Evolutionary conservation across 1,140 invertebrate genomes (phyloP).

Genomic region (Atta texana): DNA sequence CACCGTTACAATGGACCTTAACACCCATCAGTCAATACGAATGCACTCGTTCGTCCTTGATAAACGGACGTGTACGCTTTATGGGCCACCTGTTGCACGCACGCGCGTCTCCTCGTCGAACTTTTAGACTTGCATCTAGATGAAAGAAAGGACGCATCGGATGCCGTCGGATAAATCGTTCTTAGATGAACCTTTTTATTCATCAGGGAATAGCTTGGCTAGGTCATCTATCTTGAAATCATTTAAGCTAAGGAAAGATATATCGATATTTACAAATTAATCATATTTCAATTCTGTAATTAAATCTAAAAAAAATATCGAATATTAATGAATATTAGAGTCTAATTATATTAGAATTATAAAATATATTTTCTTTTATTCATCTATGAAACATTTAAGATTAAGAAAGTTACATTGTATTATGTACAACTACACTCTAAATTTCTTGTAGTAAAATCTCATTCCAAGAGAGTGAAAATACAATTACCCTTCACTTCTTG

Average conservation of each 20-base stretch:
- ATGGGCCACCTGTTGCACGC: slow-evolving; percentile 82
- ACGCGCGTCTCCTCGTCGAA: slow-evolving; percentile 79
- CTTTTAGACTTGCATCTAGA: slow-evolving; percentile 79
- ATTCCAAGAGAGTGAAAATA: no score
- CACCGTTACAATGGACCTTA: slow-evolving; percentile 76
- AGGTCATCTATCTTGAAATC: slow-evolving; percentile 34
- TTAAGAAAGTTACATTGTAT: background rate
- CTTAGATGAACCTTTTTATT: slow-evolving; percentile 59
- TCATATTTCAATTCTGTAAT: background rate
- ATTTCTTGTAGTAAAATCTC: no score
- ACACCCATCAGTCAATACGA: slow-evolving; percentile 82
- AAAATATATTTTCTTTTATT: background rate
- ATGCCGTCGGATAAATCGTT: slow-evolving; percentile 52
- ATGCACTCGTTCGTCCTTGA: slow-evolving; percentile 83
- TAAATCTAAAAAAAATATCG: background rate
- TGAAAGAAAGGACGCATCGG: slow-evolving; percentile 68
- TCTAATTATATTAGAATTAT: background rate
- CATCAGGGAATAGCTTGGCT: slow-evolving; percentile 59
- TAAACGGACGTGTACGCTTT: slow-evolving; percentile 83
- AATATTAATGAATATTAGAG: background rate
- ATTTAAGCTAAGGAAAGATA: background rate
- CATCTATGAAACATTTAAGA: background rate
- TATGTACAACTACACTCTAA: background rate
- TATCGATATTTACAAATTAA: background rate
- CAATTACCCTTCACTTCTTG: no score